phyloP scores from a whole-genome alignment of 1,140 invertebrate genomes.

The Dinoponera quadriceps region DNA sequence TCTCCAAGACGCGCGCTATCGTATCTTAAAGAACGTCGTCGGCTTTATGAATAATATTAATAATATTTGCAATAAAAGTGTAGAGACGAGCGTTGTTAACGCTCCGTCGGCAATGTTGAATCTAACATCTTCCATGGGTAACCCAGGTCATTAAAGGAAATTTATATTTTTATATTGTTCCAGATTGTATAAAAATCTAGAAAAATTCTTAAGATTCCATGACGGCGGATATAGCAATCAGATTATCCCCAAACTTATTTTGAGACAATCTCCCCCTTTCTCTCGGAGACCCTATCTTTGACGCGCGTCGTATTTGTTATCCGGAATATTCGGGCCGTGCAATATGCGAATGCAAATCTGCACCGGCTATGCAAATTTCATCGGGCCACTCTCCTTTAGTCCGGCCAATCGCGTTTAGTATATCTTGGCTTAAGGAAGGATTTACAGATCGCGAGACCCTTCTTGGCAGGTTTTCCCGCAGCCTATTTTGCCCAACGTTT shows the following conservation, averaged over 20 bases:
- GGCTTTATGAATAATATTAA: not conserved
- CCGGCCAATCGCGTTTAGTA: slow-evolving; percentile 40
- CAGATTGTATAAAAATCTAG: no score
- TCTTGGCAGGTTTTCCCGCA: slow-evolving; percentile 41
- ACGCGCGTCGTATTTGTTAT: slow-evolving; percentile 12
- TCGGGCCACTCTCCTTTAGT: slow-evolving; percentile 19
- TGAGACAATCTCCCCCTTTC: not conserved
- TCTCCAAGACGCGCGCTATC: not conserved
- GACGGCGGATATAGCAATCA: not conserved
- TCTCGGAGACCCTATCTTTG: not conserved
- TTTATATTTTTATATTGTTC: no score
- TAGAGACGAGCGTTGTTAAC: no score
- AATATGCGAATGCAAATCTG: slow-evolving; percentile 49
- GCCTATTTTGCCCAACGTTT: slow-evolving; percentile 41
- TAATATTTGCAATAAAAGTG: not conserved
- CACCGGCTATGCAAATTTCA: slow-evolving; percentile 49
- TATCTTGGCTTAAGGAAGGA: slow-evolving; percentile 39
- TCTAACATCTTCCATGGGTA: no score
- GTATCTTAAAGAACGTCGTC: not conserved
- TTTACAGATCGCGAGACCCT: slow-evolving; percentile 50
- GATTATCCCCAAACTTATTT: not conserved
- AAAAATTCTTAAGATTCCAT: no score
- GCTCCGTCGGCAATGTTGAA: no score
- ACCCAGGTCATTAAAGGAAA: no score
- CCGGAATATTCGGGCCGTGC: slow-evolving; percentile 19